Conservation (phyloP, 2,113 vertebrate genomes). For the Zapornia atra region DNA sequence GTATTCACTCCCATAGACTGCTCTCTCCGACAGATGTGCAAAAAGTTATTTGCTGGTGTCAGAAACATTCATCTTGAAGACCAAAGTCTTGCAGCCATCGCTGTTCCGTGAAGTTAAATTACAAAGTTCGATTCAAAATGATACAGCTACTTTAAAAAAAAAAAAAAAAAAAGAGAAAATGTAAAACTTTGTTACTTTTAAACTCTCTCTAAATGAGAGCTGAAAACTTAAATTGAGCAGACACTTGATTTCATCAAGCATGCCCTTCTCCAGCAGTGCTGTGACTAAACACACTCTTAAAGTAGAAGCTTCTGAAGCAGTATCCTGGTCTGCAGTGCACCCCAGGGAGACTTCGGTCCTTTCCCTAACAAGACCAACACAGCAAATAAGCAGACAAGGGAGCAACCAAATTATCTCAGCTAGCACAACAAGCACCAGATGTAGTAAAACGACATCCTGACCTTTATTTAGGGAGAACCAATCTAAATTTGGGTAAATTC, state of each 20-base stretch:
- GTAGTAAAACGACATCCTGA: background rate
- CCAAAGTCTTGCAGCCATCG: background rate
- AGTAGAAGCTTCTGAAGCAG: background rate
- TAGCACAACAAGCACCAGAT: background rate
- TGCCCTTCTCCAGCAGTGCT: rapidly evolving
- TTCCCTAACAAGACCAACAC: background rate
- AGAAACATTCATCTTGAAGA: background rate
- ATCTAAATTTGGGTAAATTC: background rate
- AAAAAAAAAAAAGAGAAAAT: background rate
- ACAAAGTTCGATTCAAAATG: background rate
- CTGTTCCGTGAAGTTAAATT: background rate
- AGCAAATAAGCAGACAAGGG: background rate
- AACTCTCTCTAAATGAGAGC: background rate
- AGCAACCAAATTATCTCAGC: background rate
- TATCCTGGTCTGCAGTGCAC: background rate
- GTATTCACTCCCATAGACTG: background rate
- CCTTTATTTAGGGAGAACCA: background rate
- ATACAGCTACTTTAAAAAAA: background rate
- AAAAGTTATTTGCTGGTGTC: background rate
- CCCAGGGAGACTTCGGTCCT: background rate
- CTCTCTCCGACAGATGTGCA: background rate
- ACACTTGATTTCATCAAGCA: background rate
- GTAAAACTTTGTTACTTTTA: background rate
- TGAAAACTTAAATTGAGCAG: background rate
- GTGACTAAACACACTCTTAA: background rate